Percentiles rank a stretch among this genome's conserved stretches.
phyloP scores from a whole-genome alignment of 1,140 invertebrate species.

The Venustaconcha ellipsiformis region DNA sequence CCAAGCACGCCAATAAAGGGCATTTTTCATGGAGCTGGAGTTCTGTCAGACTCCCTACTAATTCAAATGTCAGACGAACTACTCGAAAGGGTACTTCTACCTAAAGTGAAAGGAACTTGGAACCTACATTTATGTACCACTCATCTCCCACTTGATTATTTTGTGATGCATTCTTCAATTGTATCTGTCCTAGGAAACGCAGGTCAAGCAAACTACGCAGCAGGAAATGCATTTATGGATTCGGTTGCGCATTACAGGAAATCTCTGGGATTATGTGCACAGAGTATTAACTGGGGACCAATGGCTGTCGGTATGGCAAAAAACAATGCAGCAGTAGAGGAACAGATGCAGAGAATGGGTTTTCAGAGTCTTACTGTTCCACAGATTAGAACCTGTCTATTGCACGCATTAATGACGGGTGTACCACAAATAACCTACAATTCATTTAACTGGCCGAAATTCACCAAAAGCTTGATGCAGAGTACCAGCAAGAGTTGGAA shows the following conservation, averaged over 20 bases:
- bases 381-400: conserved; percentile 6
- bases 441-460: conserved; percentile 4
- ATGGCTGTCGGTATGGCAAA: conserved; percentile 12
- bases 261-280: conserved; percentile 32
- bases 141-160: conserved; percentile 43
- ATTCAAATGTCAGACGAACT: conserved; percentile 35
- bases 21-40: conserved; percentile 51
- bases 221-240: conserved; percentile 52
- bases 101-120: conserved; percentile 54
- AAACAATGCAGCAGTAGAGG: conserved; percentile 9
- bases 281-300: conserved; percentile 25
- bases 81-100: conserved; percentile 36
- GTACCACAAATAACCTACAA: conserved; percentile 11
- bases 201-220: conserved; percentile 51
- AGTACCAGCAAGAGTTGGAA: conserved; percentile 2
- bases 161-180: conserved; percentile 52
- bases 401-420: conserved; percentile 11
- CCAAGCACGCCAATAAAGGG: conserved; percentile 35
- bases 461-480: conserved; percentile 1
- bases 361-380: conserved; percentile 3
- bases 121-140: conserved; percentile 49
- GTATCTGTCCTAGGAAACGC: conserved; percentile 43
- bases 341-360: conserved; percentile 8
- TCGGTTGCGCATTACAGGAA: conserved; percentile 42
- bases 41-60: conserved; percentile 42